Evolutionary conservation across 2,113 vertebrate species (phyloP), one percentile per base, ranked within the genome.

Genomic region (Malurus melanocephalus): DNA sequence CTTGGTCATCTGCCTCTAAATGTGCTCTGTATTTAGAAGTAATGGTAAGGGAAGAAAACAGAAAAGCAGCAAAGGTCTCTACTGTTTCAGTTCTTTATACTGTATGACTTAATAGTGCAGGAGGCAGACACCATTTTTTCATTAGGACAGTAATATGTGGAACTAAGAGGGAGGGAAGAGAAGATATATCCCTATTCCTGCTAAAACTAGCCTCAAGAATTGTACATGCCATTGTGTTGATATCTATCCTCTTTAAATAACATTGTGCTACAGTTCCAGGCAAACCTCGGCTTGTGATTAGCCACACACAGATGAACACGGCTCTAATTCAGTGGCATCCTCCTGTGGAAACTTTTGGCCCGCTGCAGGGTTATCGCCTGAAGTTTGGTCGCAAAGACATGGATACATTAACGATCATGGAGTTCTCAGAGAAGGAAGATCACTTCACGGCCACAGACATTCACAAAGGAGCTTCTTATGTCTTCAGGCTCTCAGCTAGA

Each of bases 311-410:
- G 97, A 99, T 99, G 99, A 99, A 98, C 94, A 99, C 99, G 8
- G 99, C 99, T 93, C 98, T 99, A 73, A 97, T 99, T 94, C 99
- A 99, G 94, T 99, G 99, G 99, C 98, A 99, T 85, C 98, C 99
- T 68, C 99, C 99, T 8, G 95, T 98, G 72, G 95, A 98, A 93
- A 99, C 98, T 66, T 98, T 98, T 53, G 99, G 99, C 82, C 97
- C 98, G 38, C 96, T 99, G 85, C 98, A 98, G 94, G 99, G 99
- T 69, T 99, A 99, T 87, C 98, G 99, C 32, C 98, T 99, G 67
- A 98, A 98, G 67, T 99, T 99, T 92, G 99, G 99, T 84, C 98
- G 99, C 85, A 99, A 99, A 94, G 99, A 99, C 38, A 60, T 98
- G 87, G 99, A 99, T 88, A 97, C 97, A 0, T 97, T 99, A 90